Percentiles rank a stretch among this genome's conserved stretches.
Evolutionary conservation across 2,113 vertebrate genomes (phyloP).

Genomic region (Nansenia antarctica): DNA sequence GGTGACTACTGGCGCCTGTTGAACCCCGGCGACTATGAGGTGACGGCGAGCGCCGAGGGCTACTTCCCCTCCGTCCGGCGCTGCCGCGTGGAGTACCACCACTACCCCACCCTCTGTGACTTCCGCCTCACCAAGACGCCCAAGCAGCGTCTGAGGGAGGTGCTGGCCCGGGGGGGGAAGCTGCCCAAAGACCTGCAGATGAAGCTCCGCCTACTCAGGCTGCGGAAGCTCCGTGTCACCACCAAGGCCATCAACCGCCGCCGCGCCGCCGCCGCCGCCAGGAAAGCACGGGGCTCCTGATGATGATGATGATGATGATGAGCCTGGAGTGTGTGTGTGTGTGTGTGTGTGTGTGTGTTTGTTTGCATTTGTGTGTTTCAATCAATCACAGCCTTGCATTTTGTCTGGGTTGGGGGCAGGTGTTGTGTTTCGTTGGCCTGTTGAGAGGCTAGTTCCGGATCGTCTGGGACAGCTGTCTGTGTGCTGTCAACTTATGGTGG

Average conservation of each 20-base stretch:
- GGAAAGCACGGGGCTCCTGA: slow-evolving; percentile 15
- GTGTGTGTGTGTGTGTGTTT: too few relatives aligned
- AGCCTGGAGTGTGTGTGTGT: too few relatives aligned
- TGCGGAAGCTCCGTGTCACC: slow-evolving; percentile 53
- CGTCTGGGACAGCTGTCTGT: slow-evolving; percentile 66
- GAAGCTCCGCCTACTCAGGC: slow-evolving; percentile 51
- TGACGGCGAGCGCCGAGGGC: slow-evolving; percentile 81
- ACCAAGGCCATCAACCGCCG: slow-evolving; percentile 58
- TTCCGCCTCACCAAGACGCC: slow-evolving; percentile 84
- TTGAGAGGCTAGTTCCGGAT: too few relatives aligned
- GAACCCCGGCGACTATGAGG: slow-evolving; percentile 89
- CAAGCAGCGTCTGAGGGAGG: slow-evolving; percentile 82
- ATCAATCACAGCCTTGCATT: too few relatives aligned
- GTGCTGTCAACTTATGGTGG: too few relatives aligned
- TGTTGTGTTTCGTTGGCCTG: too few relatives aligned
- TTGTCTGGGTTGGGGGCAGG: too few relatives aligned
- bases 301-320: too few relatives aligned
- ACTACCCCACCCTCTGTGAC: slow-evolving; percentile 89
- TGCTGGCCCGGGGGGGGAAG: slow-evolving; percentile 80
- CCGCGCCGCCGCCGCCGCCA: slow-evolving; percentile 15
- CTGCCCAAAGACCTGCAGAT: slow-evolving; percentile 70
- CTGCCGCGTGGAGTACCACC: slow-evolving; percentile 88
- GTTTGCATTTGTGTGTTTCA: too few relatives aligned
- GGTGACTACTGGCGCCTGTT: slow-evolving; percentile 94
- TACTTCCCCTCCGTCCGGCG: slow-evolving; percentile 79